phyloP scores from a whole-genome alignment of 2,888 invertebrate species.

The Conops quadrifasciatus region DNA sequence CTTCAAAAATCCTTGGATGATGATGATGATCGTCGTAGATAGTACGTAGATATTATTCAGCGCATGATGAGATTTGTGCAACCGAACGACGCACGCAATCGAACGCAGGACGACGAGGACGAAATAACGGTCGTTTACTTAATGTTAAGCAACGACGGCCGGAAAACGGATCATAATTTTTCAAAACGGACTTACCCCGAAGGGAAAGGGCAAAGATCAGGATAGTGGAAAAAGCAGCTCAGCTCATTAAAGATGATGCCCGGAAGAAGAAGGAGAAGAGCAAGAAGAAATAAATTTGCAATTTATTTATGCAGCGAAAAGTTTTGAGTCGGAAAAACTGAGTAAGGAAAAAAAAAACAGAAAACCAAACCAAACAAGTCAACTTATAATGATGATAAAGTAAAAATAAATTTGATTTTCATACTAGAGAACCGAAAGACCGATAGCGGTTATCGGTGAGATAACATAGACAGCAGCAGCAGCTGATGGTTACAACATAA shows the following conservation, averaged over 20 bases:
- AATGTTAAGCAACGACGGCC: conserved; percentile 12
- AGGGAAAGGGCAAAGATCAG: not conserved
- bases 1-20: conserved; percentile 7
- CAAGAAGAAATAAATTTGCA: conserved; percentile 30
- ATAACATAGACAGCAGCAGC: too few relatives aligned
- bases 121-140: conserved; percentile 31
- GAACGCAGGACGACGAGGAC: conserved; percentile 8
- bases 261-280: too few relatives aligned
- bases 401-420: too few relatives aligned
- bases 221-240: conserved; percentile 1
- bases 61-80: conserved; percentile 27
- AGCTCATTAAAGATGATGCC: conserved; percentile 19
- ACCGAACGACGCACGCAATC: conserved; percentile 4
- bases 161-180: conserved; percentile 29
- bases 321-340: not conserved
- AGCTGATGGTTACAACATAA: too few relatives aligned
- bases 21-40: not conserved
- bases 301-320: conserved; percentile 14
- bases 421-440: too few relatives aligned
- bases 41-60: not conserved
- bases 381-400: too few relatives aligned
- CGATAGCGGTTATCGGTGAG: too few relatives aligned
- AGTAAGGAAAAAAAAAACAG: too few relatives aligned
- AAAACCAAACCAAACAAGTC: too few relatives aligned
- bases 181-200: conserved; percentile 10